Evolutionary conservation across 2,797 vertebrate species (phyloP).

Genomic region (Eleutherodactylus coqui): DNA sequence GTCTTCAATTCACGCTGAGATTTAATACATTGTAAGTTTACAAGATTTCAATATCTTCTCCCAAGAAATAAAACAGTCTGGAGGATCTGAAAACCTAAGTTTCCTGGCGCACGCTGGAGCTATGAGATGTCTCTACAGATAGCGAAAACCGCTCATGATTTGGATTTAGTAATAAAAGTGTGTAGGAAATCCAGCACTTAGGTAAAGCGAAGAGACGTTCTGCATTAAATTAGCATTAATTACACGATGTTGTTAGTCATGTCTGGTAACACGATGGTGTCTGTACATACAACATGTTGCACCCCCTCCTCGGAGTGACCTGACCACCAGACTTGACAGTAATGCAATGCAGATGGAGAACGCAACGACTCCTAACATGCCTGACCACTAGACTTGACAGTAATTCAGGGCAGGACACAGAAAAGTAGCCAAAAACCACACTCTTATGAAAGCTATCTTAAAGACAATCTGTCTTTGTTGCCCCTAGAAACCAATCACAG

Average conservation of each 20-base stretch:
- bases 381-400: neutral
- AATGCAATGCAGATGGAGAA: neutral
- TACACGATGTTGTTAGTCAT: neutral
- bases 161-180: neutral
- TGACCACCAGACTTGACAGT: neutral
- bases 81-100: slow-evolving; percentile 31
- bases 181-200: neutral
- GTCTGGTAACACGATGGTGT: neutral
- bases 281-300: neutral
- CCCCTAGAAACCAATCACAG: too few species aligned
- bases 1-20: slow-evolving; percentile 8
- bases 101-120: neutral
- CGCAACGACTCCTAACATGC: neutral
- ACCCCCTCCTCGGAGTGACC: neutral
- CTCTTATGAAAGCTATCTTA: too few species aligned
- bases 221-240: neutral
- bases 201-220: neutral
- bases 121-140: slow-evolving; percentile 24
- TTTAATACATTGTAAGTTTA: slow-evolving; percentile 37
- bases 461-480: too few species aligned
- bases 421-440: too few species aligned
- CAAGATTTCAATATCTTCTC: slow-evolving; percentile 24
- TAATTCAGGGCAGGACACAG: neutral
- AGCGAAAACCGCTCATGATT: slow-evolving; percentile 4
- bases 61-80: neutral